These are phyloP conservation scores for Branchellion lobata DNA, from an alignment of 2,888 invertebrate species.

Conservation along the genomic window DNA sequence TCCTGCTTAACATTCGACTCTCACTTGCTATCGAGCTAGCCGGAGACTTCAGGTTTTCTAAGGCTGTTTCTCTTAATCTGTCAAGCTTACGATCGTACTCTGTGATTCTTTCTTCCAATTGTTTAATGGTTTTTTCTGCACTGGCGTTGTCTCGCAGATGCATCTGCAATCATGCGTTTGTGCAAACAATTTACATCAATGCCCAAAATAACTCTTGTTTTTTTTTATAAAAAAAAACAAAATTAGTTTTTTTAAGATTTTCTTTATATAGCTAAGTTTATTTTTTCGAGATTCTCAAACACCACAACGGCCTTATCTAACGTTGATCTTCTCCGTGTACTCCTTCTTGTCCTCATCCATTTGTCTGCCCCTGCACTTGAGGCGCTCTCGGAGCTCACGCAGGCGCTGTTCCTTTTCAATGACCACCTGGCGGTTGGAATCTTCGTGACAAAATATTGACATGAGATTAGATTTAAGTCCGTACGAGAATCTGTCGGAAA, in stretches of 20 bases:
- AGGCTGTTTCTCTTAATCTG: background rate
- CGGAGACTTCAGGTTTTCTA: background rate
- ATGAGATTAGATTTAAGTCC: too few relatives aligned
- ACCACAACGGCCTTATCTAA: too few relatives aligned
- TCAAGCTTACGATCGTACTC: background rate
- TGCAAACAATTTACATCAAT: too few relatives aligned
- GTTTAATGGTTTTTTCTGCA: background rate
- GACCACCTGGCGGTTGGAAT: too few relatives aligned
- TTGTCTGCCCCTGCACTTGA: constrained; percentile 3
- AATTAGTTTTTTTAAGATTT: too few relatives aligned
- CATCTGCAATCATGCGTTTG: background rate
- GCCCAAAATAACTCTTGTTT: too few relatives aligned
- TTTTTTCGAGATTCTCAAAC: too few relatives aligned
- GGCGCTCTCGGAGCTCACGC: background rate
- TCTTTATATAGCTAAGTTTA: too few relatives aligned
- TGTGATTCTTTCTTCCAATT: background rate
- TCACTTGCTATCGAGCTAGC: background rate
- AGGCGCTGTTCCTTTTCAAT: background rate
- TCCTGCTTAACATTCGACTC: background rate
- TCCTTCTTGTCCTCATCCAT: constrained; percentile 10
- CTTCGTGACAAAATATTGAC: too few relatives aligned
- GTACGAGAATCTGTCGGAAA: too few relatives aligned
- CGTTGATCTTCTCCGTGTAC: background rate
- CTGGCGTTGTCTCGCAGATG: background rate
- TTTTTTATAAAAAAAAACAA: too few relatives aligned